phyloP scores from a whole-genome alignment of 2,113 vertebrate species.

The Psephotus haematonotus region DNA sequence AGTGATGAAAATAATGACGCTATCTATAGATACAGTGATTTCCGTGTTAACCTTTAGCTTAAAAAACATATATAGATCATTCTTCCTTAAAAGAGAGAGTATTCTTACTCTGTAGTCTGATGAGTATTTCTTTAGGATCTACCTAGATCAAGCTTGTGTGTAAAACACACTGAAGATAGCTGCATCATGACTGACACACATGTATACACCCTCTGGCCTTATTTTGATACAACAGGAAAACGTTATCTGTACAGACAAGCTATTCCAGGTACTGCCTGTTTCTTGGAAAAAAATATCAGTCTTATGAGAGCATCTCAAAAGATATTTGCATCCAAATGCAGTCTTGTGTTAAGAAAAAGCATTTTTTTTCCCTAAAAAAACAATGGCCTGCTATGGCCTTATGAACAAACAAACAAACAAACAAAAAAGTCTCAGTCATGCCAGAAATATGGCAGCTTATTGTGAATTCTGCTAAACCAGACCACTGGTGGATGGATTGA shows the following conservation, averaged over 20 bases:
- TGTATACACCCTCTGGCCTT: accelerated
- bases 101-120: background rate
- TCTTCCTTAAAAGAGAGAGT: background rate
- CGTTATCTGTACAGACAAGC: background rate
- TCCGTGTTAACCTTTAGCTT: background rate
- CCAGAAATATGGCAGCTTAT: background rate
- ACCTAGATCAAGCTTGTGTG: background rate
- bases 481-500: background rate
- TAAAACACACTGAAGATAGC: background rate
- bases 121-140: background rate
- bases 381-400: background rate
- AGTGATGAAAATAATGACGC: background rate
- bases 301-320: background rate
- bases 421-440: background rate
- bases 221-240: background rate
- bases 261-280: background rate
- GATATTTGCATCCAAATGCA: background rate
- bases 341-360: background rate
- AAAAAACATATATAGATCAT: background rate
- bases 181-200: background rate
- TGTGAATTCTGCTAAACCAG: background rate
- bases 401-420: background rate
- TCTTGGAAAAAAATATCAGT: background rate
- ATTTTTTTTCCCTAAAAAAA: background rate
- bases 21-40: background rate